Evolutionary conservation across 1,140 invertebrate genomes (phyloP).

Genomic region (Cylas formicarius): DNA sequence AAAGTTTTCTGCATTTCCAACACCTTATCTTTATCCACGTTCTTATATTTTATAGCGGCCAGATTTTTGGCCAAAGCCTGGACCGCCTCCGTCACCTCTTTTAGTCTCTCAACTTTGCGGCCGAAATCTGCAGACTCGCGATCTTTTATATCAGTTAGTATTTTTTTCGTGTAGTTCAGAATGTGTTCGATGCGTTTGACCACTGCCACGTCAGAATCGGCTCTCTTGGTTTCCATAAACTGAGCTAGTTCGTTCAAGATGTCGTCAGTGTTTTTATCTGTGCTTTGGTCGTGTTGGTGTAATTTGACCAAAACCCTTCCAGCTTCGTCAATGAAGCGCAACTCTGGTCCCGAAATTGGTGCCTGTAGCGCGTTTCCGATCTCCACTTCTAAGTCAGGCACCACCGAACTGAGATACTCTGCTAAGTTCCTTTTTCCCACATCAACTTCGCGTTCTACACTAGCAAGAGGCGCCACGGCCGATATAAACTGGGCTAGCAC

Average conservation of each 20-base stretch:
- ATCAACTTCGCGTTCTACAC: no score
- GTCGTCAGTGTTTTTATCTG: conserved; percentile 2
- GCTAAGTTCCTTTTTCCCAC: no score
- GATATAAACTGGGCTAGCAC: no score
- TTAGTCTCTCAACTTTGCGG: conserved; percentile 24
- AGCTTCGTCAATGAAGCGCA: background rate
- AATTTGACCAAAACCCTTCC: conserved; percentile 4
- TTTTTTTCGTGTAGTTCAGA: conserved; percentile 12
- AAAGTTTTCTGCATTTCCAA: conserved; percentile 32
- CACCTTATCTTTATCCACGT: conserved; percentile 24
- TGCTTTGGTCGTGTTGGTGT: conserved; percentile 1
- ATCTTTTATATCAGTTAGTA: conserved; percentile 22
- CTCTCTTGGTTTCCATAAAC: conserved; percentile 13
- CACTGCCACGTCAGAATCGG: background rate
- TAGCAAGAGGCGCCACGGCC: no score
- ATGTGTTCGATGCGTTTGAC: conserved; percentile 7
- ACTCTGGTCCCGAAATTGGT: no score
- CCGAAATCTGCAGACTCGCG: conserved; percentile 19
- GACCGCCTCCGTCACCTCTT: conserved; percentile 26
- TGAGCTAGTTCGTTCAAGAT: conserved; percentile 5
- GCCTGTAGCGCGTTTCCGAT: no score
- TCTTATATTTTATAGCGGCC: conserved; percentile 30
- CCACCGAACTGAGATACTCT: no score
- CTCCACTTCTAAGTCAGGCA: no score
- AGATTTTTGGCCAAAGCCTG: conserved; percentile 31